phyloP scores from a whole-genome alignment of 1,140 invertebrate genomes.

The Vollenhovia emeryi region DNA sequence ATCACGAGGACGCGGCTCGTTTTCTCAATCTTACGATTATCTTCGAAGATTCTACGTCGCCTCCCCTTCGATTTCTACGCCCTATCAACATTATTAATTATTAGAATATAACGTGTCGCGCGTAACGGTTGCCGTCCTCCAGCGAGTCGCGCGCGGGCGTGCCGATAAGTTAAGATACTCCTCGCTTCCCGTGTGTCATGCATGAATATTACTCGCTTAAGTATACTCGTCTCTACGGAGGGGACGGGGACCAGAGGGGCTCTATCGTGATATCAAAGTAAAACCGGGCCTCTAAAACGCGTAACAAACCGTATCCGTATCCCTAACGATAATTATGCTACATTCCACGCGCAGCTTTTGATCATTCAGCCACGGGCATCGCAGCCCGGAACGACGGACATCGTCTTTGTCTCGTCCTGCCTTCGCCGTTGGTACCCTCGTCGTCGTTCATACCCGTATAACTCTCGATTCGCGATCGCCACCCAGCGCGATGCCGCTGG shows the following conservation, averaged over 20 bases:
- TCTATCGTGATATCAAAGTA: slow-evolving; percentile 70
- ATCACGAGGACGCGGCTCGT: neutral
- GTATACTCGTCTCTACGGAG: slow-evolving; percentile 9
- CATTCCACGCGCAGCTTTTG: slow-evolving; percentile 67
- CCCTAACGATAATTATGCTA: slow-evolving; percentile 64
- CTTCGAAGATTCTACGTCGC: slow-evolving; percentile 11
- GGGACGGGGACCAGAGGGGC: neutral
- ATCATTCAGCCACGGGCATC: slow-evolving; percentile 64
- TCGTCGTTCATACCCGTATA: slow-evolving; percentile 46
- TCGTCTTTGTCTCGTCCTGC: neutral
- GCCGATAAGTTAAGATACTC: slow-evolving; percentile 28
- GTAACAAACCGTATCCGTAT: slow-evolving; percentile 75
- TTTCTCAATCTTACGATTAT: slow-evolving; percentile 16
- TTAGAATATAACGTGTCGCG: slow-evolving; percentile 44
- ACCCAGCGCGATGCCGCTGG: neutral
- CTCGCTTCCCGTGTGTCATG: slow-evolving; percentile 20
- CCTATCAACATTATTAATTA: slow-evolving; percentile 47
- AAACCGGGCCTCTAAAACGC: slow-evolving; percentile 73
- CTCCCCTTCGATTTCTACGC: slow-evolving; percentile 26
- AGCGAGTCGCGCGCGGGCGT: slow-evolving; percentile 9
- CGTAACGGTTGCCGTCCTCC: neutral
- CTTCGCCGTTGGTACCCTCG: neutral
- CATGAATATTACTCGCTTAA: slow-evolving; percentile 25
- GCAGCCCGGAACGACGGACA: neutral
- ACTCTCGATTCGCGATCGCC: slow-evolving; percentile 18